phyloP scores from a whole-genome alignment of 2,797 vertebrate species.

The Thripadectes ignobilis region DNA sequence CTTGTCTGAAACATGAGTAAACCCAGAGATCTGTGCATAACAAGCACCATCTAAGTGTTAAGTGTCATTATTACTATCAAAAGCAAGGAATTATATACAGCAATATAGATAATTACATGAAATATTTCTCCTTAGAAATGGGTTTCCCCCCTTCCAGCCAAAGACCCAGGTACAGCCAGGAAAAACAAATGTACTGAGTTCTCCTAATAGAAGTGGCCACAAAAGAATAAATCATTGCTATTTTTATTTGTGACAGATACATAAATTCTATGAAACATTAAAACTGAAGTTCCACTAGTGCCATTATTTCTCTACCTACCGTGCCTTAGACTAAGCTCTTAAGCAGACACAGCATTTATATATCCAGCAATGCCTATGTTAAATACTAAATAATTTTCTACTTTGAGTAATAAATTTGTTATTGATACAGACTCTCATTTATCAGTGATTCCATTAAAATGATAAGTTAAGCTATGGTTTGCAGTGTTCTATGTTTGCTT shows the following conservation, averaged over 20 bases:
- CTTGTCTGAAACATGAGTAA: not conserved
- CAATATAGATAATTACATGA: not conserved
- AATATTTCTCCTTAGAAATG: not conserved
- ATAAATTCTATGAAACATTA: conserved; percentile 20
- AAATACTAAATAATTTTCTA: not conserved
- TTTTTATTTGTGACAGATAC: conserved; percentile 10
- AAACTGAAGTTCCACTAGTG: not conserved
- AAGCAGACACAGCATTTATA: not conserved
- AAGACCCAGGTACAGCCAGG: not conserved
- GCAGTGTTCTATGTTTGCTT: not conserved
- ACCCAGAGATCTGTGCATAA: not conserved
- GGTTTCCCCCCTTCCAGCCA: not conserved
- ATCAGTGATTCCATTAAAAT: not conserved
- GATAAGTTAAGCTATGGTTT: not conserved
- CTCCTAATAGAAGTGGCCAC: not conserved
- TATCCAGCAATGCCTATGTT: not conserved
- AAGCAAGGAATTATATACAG: not conserved
- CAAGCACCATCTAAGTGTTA: not conserved
- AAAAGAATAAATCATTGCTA: not conserved
- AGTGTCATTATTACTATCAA: not conserved
- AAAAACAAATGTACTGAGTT: conserved; percentile 7
- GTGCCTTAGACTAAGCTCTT: not conserved
- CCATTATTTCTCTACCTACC: not conserved
- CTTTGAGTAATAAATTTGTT: not conserved
- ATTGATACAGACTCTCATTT: not conserved